These are phyloP conservation scores for Bactericera cockerelli DNA, from an alignment of 1,140 invertebrate genomes.

Conservation along the genomic window DNA sequence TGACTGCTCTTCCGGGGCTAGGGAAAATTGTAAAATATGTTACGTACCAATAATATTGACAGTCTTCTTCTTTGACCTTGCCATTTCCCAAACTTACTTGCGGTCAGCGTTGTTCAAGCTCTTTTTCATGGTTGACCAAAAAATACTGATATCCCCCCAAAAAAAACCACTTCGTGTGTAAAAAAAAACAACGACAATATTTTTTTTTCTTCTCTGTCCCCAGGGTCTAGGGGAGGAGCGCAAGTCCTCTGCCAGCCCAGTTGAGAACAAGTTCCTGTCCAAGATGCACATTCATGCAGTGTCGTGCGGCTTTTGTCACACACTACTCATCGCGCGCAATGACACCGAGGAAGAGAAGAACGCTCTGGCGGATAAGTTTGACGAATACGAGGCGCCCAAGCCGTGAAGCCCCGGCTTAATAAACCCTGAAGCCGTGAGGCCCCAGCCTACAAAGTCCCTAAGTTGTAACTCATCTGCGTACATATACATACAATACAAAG, in stretches of 20 bases:
- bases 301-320: constrained; percentile 69
- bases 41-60: not conserved
- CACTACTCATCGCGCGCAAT: constrained; percentile 50
- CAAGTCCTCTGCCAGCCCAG: constrained; percentile 73
- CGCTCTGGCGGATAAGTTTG: constrained; percentile 32
- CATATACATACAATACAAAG: no score
- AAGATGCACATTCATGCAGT: constrained; percentile 64
- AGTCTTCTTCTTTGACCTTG: not conserved
- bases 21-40: constrained; percentile 2
- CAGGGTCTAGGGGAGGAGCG: constrained; percentile 76
- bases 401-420: not conserved
- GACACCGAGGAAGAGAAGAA: constrained; percentile 47
- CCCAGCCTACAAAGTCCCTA: no score
- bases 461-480: no score
- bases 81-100: no score
- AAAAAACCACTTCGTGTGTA: no score
- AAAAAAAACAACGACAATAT: no score
- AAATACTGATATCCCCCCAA: no score
- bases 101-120: no score
- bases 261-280: constrained; percentile 70
- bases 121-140: no score
- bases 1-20: no score
- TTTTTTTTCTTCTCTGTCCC: no score
- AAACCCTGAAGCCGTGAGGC: no score
- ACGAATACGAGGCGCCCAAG: constrained; percentile 1